Evolutionary conservation across 2,888 invertebrate species (phyloP).

Genomic region (Aromia moschata): DNA sequence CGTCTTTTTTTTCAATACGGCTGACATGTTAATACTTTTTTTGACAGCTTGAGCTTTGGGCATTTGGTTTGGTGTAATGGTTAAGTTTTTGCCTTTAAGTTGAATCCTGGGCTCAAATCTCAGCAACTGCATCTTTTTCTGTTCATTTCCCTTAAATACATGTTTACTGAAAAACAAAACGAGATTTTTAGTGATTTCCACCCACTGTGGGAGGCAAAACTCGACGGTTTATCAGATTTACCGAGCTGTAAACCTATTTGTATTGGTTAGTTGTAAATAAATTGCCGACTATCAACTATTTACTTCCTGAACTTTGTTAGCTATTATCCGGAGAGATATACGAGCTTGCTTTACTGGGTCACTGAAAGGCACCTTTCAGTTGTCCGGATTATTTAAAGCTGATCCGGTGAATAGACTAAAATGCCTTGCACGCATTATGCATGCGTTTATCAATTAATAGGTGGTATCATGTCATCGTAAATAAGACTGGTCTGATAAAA

Average conservation of each 20-base stretch:
- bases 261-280: neutral
- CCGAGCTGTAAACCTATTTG: constrained; percentile 5
- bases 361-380: neutral
- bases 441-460: neutral
- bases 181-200: too few relatives aligned
- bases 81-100: too few relatives aligned
- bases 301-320: constrained; percentile 5
- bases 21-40: too few relatives aligned
- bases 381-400: neutral
- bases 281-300: neutral
- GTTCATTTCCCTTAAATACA: too few relatives aligned
- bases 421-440: neutral
- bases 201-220: neutral
- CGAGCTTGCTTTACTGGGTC: neutral
- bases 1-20: too few relatives aligned
- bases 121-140: too few relatives aligned
- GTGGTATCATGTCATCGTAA: neutral
- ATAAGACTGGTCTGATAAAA: neutral
- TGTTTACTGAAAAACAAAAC: too few relatives aligned
- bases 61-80: too few relatives aligned
- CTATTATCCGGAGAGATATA: neutral
- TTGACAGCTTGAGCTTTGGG: too few relatives aligned
- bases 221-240: constrained; percentile 10
- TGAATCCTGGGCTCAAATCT: too few relatives aligned
- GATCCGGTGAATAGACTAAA: constrained; percentile 1